Evolutionary conservation across 2,797 vertebrate species (phyloP).

Genomic region (Poeciliopsis paucimaculata): DNA sequence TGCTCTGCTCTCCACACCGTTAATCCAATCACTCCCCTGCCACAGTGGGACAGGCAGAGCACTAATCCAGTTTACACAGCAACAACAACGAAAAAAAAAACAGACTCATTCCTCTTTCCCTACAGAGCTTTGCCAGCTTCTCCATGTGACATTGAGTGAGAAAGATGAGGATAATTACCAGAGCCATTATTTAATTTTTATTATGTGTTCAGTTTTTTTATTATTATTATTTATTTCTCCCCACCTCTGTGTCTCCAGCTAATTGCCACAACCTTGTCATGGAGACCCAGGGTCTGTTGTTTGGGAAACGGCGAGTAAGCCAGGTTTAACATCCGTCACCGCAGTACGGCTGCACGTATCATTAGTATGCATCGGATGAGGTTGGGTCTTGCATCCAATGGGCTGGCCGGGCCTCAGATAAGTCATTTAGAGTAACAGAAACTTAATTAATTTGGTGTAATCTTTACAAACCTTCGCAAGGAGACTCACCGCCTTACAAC

Average conservation of each 20-base stretch:
- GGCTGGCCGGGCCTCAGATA: constrained; percentile 71
- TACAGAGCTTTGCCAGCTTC: constrained; percentile 59
- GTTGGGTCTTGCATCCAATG: constrained; percentile 59
- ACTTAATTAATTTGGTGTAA: constrained; percentile 81
- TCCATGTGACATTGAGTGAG: constrained; percentile 71
- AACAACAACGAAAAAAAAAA: constrained; percentile 59
- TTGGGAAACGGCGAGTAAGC: constrained; percentile 65
- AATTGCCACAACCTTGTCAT: constrained; percentile 75
- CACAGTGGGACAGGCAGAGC: constrained; percentile 79
- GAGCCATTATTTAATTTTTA: constrained; percentile 76
- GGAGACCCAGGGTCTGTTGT: constrained; percentile 75
- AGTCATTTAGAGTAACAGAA: constrained; percentile 77
- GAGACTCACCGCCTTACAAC: constrained; percentile 56
- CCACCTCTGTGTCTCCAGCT: constrained; percentile 53
- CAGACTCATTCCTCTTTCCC: constrained; percentile 70
- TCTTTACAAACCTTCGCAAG: constrained; percentile 69
- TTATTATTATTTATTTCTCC: neutral
- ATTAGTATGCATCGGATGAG: constrained; percentile 76
- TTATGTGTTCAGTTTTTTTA: constrained; percentile 49
- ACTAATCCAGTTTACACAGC: constrained; percentile 84
- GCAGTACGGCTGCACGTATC: constrained; percentile 32
- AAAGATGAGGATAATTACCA: constrained; percentile 76
- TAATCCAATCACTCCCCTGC: constrained; percentile 84
- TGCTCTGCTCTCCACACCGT: constrained; percentile 76
- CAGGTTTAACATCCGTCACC: constrained; percentile 58